Evolutionary conservation across 2,113 vertebrate species (phyloP), one percentile per base, ranked within the genome.

Genomic region (Trochalopteron elliotii): DNA sequence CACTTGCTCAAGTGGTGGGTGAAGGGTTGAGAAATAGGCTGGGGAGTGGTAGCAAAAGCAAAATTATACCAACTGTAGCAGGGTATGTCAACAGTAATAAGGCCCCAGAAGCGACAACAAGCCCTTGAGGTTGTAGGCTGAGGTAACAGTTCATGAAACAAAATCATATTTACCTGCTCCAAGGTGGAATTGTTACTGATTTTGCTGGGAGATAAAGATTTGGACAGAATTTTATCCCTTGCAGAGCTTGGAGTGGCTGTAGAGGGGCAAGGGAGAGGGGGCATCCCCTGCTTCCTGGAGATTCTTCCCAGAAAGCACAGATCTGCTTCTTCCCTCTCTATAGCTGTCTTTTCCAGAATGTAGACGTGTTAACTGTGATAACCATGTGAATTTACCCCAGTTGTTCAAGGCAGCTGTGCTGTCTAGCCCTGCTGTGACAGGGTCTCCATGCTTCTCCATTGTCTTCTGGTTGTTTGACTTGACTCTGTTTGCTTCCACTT

Each of bases 81-180:
- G 64, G 76, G 23, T 69, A 6, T 33, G 77, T 24, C 18, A 69
- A 28, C 16, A 55, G 42, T 74, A 83, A 80, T 92, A 49, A 74
- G 89, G 37, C 0, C 0, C 45, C 27, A 78, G 64, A 79, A 68
- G 39, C 57, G 45, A 92, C n/a, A 90, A 50, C 10, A 42, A 83
- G 57, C 21, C 53, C 64, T 89, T 83, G 83, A 92, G 49, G 50
- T 16, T 0, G 15, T 50, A 87, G 52, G 40, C 25, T 68, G 67
- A 94, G 91, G 86, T 95, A 94, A 83, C 39, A 91, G 45, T 50
- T 94, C 27, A 44, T 76, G 47, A 86, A 91, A 74, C 39, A 86
- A 69, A 96, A 75, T 2, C 47, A 80, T 24, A 9, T 45, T 90
- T 94, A 45, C 45, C 45, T 90, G 30, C 47, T 86, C 52, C 52